Conservation (phyloP, 2,797 vertebrate genomes). For the Propithecus perrieri region DNA sequence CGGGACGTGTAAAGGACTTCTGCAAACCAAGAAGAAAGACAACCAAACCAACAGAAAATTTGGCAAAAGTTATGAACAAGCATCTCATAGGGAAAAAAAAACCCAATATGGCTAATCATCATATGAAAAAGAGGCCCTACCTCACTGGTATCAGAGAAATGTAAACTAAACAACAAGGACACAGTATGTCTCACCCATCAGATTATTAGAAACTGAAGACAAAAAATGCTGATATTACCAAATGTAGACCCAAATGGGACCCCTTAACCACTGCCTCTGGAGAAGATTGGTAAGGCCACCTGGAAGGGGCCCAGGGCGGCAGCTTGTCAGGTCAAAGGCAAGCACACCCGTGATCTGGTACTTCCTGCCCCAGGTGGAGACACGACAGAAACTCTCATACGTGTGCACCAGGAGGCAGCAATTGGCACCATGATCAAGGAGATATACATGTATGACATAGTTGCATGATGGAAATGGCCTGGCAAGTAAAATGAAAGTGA, state of each 20-base stretch:
- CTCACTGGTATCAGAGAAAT: neutral
- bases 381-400: neutral
- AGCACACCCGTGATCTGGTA: neutral
- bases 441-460: neutral
- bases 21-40: neutral
- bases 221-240: too few relatives aligned
- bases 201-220: neutral
- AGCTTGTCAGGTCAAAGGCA: neutral
- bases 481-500: neutral
- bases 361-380: neutral
- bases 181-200: neutral
- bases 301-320: neutral
- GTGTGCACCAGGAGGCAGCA: neutral
- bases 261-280: neutral
- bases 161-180: neutral
- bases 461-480: neutral
- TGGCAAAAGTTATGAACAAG: neutral
- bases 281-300: neutral
- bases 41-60: neutral
- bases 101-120: neutral
- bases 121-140: neutral
- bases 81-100: neutral
- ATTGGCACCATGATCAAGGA: neutral
- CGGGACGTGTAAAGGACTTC: neutral
- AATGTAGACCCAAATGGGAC: neutral